phyloP scores from a whole-genome alignment of 53 echinoderm and acorn worm genomes.

The Temnopleurus reevesii region DNA sequence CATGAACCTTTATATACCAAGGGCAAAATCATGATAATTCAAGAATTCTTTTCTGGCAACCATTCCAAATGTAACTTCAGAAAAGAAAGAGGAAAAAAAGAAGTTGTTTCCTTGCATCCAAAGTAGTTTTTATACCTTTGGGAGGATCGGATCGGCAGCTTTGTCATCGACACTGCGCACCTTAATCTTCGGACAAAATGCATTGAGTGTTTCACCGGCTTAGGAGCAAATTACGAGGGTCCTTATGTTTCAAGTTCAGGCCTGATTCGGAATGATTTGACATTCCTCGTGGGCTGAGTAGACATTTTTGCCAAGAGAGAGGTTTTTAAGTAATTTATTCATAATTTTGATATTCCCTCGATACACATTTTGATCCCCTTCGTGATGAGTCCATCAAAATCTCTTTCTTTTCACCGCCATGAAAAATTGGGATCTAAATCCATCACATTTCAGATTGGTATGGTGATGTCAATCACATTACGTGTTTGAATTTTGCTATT shows the following conservation, averaged over 20 bases:
- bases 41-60: neutral
- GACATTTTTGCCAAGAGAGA: neutral
- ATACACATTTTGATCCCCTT: neutral
- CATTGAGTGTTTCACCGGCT: neutral
- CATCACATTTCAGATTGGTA: neutral
- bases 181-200: slow-evolving; percentile 32
- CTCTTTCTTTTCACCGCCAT: neutral
- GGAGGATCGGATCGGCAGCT: neutral
- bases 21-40: too few species aligned
- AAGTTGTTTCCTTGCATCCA: neutral
- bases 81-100: neutral
- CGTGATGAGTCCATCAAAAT: neutral
- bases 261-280: neutral
- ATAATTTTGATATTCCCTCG: slow-evolving; percentile 19
- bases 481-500: neutral
- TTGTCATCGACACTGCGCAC: slow-evolving; percentile 42
- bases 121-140: slow-evolving; percentile 19
- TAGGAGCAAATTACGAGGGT: slow-evolving; percentile 39
- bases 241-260: slow-evolving; percentile 41
- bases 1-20: too few species aligned
- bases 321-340: slow-evolving; percentile 28
- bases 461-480: neutral
- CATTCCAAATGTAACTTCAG: slow-evolving; percentile 25
- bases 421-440: neutral
- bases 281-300: neutral